Conservation (phyloP, 2,113 vertebrate genomes). For the Nematolebias whitei region DNA sequence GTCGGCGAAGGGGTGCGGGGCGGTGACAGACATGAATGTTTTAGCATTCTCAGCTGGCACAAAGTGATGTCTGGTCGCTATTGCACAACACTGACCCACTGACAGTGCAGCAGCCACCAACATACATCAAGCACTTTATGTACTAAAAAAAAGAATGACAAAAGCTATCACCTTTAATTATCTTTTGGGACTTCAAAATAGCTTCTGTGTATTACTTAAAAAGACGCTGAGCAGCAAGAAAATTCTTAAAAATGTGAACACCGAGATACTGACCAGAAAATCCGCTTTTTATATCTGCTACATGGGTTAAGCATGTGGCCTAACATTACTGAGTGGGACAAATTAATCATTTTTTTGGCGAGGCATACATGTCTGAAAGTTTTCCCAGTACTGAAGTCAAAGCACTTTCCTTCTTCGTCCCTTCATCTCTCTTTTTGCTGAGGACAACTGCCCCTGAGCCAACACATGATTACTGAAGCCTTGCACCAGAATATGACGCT, state of each 20-base stretch:
- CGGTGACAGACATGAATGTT: conserved; percentile 59
- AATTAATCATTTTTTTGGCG: conserved; percentile 73
- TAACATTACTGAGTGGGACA: conserved; percentile 65
- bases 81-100: conserved; percentile 65
- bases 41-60: conserved; percentile 55
- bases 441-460: conserved; percentile 64
- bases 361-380: conserved; percentile 71
- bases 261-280: conserved; percentile 10
- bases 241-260: conserved; percentile 17
- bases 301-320: conserved; percentile 32
- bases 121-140: conserved; percentile 29
- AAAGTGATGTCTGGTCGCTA: conserved; percentile 59
- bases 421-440: conserved; percentile 49
- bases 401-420: conserved; percentile 64
- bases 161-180: background rate
- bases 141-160: conserved; percentile 26
- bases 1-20: background rate
- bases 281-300: conserved; percentile 21
- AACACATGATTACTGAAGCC: conserved; percentile 66
- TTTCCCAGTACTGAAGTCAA: conserved; percentile 75
- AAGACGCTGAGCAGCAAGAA: background rate
- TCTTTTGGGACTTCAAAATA: background rate
- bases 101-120: conserved; percentile 25
- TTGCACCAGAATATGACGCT: conserved; percentile 51
- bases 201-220: background rate